phyloP scores from a whole-genome alignment of 2,888 invertebrate species.

The Nephrotoma appendiculata region DNA sequence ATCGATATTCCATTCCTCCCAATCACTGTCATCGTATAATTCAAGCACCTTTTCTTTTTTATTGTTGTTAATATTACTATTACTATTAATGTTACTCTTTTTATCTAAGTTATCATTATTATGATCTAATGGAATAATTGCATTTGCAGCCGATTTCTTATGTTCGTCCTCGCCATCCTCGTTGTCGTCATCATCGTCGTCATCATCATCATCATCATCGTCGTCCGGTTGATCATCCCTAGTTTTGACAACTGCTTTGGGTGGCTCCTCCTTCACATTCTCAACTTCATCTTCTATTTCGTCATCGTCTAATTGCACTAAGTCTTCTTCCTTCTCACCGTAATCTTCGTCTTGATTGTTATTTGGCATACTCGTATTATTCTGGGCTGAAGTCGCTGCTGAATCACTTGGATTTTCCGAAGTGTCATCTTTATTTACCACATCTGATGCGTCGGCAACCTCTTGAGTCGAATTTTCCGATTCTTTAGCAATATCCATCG shows the following conservation, averaged over 20 bases:
- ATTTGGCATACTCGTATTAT: slow-evolving; percentile 17
- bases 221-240: slow-evolving; percentile 15
- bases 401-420: slow-evolving; percentile 6
- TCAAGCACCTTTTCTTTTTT: slow-evolving; percentile 35
- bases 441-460: slow-evolving; percentile 11
- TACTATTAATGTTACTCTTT: slow-evolving; percentile 14
- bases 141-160: slow-evolving; percentile 8
- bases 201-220: slow-evolving; percentile 8
- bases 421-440: slow-evolving; percentile 9
- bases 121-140: slow-evolving; percentile 3
- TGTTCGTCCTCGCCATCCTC: slow-evolving; percentile 13
- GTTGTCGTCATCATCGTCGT: slow-evolving; percentile 8
- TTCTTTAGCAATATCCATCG: slow-evolving; percentile 41
- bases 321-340: slow-evolving; percentile 30
- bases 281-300: slow-evolving; percentile 28
- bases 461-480: slow-evolving; percentile 18
- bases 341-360: slow-evolving; percentile 32
- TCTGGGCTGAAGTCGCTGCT: slow-evolving; percentile 8
- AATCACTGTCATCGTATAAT: slow-evolving; percentile 41
- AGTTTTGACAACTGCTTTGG: slow-evolving; percentile 13
- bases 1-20: slow-evolving; percentile 29
- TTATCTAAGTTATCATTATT: slow-evolving; percentile 3
- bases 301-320: slow-evolving; percentile 32
- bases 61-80: slow-evolving; percentile 19
- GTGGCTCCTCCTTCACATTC: slow-evolving; percentile 17